Evolutionary conservation across 92 coral and sea anemone species (phyloP).

Genomic region (Bergia puertoricense): DNA sequence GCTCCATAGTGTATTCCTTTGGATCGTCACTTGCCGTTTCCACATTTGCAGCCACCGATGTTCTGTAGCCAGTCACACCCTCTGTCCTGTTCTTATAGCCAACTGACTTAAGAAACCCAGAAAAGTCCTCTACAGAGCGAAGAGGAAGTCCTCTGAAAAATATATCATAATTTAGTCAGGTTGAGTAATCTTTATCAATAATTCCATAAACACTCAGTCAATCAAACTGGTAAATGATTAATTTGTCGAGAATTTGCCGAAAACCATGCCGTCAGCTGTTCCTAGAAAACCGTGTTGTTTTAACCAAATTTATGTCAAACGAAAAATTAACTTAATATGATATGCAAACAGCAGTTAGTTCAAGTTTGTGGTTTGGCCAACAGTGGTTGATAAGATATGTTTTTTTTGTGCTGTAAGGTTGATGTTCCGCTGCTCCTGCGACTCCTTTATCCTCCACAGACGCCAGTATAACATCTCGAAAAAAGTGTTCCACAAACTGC

Average conservation of each 20-base stretch:
- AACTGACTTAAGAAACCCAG: constrained; percentile 45
- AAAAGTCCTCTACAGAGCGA: constrained; percentile 36
- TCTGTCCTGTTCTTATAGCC: constrained; percentile 34
- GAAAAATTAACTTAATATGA: no score
- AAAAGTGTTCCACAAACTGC: not conserved
- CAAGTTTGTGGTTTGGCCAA: no score
- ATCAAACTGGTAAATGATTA: not conserved
- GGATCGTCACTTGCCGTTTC: constrained; percentile 57
- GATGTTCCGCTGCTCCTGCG: no score
- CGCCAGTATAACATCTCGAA: not conserved
- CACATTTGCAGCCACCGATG: constrained; percentile 44
- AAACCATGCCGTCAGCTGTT: not conserved
- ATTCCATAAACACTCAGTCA: not conserved
- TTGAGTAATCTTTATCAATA: not conserved
- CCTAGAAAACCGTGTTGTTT: not conserved
- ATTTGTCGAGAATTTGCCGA: not conserved
- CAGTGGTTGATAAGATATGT: not conserved
- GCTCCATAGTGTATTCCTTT: constrained; percentile 48
- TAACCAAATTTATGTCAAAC: no score
- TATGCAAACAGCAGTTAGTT: no score
- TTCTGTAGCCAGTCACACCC: constrained; percentile 52
- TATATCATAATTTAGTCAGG: not conserved
- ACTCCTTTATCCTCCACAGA: no score
- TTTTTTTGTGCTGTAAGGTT: no score
- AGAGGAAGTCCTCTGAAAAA: constrained; percentile 50